Evolutionary conservation across 2,113 vertebrate species (phyloP).

Genomic region (Gadus chalcogrammus): DNA sequence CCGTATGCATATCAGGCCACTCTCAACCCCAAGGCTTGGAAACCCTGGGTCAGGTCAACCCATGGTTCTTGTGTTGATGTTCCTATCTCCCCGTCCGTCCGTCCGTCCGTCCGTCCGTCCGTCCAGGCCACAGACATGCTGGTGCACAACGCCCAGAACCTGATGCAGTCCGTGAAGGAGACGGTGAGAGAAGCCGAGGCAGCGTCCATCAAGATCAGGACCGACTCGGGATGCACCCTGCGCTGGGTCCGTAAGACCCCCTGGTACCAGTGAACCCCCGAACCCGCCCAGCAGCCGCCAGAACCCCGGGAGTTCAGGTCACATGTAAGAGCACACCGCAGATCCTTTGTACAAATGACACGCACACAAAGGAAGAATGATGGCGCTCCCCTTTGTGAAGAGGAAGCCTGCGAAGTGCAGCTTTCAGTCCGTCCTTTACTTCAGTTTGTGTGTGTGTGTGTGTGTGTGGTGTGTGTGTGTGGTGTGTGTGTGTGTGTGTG

Average conservation of each 20-base stretch:
- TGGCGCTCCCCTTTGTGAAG: slow-evolving; percentile 21
- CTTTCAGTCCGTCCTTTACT: no score
- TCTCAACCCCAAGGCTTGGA: no score
- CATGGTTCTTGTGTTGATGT: no score
- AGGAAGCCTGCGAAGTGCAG: slow-evolving; percentile 16
- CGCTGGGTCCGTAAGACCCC: slow-evolving; percentile 99
- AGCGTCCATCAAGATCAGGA: slow-evolving; percentile 98
- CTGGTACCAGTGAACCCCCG: slow-evolving; percentile 89
- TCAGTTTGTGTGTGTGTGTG: no score
- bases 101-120: no score
- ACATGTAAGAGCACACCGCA: slow-evolving; percentile 30
- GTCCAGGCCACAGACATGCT: slow-evolving; percentile 95
- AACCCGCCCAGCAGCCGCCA: not conserved
- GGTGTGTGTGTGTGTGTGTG: no score
- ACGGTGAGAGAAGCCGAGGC: slow-evolving; percentile 98
- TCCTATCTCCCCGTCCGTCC: slow-evolving; percentile 8
- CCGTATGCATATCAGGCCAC: no score
- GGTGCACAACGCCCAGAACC: slow-evolving; percentile 98
- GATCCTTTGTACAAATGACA: not conserved
- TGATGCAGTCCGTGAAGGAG: slow-evolving; percentile 99
- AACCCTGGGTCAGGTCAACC: no score
- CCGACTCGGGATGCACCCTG: slow-evolving; percentile 93
- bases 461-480: no score
- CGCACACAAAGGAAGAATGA: not conserved
- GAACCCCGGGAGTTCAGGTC: slow-evolving; percentile 19